Base-by-base conservation (phyloP, 2,113 vertebrate species). In the Clarias batrachus region DNA sequence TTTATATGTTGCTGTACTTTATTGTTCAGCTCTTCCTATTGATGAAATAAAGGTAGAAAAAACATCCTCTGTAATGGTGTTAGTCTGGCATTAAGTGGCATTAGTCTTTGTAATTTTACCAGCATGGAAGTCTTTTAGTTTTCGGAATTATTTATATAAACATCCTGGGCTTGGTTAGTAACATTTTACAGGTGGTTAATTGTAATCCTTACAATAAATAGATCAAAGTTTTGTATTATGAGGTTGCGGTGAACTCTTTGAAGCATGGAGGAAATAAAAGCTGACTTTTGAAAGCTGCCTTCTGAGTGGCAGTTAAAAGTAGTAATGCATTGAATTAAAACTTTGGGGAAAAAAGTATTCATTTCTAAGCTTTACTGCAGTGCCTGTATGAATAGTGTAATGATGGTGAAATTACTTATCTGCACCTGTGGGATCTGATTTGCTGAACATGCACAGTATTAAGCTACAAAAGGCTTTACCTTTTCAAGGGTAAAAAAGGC, bases 1-100 rank as follows among this genome's bases (percentile, higher is more conserved):
- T 14, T 90, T 85, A 25, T 60, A n/a, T 56, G 19, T 54, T 80
- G n/a, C 56, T 82, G 62, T 60, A n/a, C 37, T 21, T 65, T 59
- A 77, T 76, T 48, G 48, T 84, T 70, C 41, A 66, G 66, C 52
- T 59, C 19, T 33, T 16, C 6, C 41, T n/a, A 54, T 1, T 14
- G 73, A 21, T 80, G 21, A 80, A 59, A 60, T 59, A 59, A 57
- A 80, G 37, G 27, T 33, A 4, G 56, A 33, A 59, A 76, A 76
- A 76, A 3, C 4, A n/a, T 54, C 23, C 41, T 52, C 11, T 76
- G 73, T 23, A 54, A 3, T 25, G 25, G 25, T 23, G 33, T 73
- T 17, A 7, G 6, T 48, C 48, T 48, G 48, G 48, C 6, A 48
- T 48, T 48, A 48, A 48, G 7, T 48, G 48, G 48, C 48, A 48